These are phyloP conservation scores for Actias luna DNA, from an alignment of 2,888 invertebrate species.

Conservation along the genomic window DNA sequence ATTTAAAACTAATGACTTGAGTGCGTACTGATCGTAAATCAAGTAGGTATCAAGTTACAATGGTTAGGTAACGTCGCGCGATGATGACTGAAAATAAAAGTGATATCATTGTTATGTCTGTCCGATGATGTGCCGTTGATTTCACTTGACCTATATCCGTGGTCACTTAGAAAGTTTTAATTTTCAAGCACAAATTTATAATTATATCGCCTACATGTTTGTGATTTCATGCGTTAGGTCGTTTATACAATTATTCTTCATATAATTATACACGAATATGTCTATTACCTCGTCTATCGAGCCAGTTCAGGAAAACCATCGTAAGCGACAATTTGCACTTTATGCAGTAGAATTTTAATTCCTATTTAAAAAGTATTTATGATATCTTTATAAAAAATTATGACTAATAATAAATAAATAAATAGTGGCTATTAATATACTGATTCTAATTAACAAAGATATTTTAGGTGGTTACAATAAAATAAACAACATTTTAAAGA, in stretches of 20 bases:
- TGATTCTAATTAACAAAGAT: too few species aligned
- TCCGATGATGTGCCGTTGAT: slow-evolving; percentile 2
- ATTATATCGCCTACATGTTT: slow-evolving; percentile 7
- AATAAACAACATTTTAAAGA: too few species aligned
- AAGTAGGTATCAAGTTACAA: slow-evolving; percentile 24
- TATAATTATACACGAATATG: not conserved
- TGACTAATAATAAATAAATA: too few species aligned
- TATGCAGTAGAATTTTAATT: too few species aligned
- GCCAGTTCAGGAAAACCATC: too few species aligned
- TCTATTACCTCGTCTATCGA: not conserved
- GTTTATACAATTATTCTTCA: not conserved
- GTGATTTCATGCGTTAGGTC: not conserved
- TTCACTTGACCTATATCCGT: slow-evolving; percentile 13
- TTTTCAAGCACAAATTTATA: slow-evolving; percentile 3
- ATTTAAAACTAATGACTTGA: not conserved
- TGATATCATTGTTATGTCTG: slow-evolving; percentile 22
- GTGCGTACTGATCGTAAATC: slow-evolving; percentile 4
- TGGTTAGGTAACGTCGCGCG: slow-evolving; percentile 24
- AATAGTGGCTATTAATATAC: too few species aligned
- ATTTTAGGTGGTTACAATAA: too few species aligned
- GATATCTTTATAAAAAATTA: too few species aligned
- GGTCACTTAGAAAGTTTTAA: slow-evolving; percentile 7
- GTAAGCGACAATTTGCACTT: too few species aligned
- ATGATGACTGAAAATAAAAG: slow-evolving; percentile 25
- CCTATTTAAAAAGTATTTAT: too few species aligned